phyloP scores from a whole-genome alignment of 2,888 invertebrate species.

The Melikaiella ostensackeni region DNA sequence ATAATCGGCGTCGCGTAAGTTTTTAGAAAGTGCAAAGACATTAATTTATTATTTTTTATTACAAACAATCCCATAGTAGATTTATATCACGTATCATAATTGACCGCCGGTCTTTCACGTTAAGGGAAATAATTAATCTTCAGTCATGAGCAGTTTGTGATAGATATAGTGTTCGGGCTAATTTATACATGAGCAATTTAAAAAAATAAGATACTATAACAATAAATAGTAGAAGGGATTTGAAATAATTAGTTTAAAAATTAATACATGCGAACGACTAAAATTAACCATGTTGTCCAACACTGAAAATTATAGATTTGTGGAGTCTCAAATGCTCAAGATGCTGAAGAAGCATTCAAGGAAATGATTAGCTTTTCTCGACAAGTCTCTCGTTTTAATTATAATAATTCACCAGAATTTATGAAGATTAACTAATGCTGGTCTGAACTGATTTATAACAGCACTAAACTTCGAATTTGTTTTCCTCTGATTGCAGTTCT shows the following conservation, averaged over 20 bases:
- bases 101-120: not conserved
- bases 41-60: too few species aligned
- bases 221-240: too few species aligned
- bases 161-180: too few species aligned
- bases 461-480: slow-evolving; percentile 22
- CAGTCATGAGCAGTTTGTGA: not conserved
- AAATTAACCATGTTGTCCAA: not conserved
- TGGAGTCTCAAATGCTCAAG: not conserved
- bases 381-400: not conserved
- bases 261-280: not conserved
- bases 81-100: not conserved
- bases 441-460: slow-evolving; percentile 2
- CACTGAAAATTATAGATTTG: not conserved
- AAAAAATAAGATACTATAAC: too few species aligned
- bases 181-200: too few species aligned
- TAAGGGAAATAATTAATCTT: not conserved
- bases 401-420: not conserved
- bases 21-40: not conserved
- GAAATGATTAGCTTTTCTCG: too few species aligned
- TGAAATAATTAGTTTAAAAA: too few species aligned
- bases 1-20: not conserved
- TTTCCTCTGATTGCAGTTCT: not conserved
- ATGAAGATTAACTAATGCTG: not conserved
- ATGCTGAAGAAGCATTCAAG: not conserved
- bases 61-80: not conserved